Conservation (phyloP, 2,888 invertebrate genomes). For the Caenorhabditis sp. region DNA sequence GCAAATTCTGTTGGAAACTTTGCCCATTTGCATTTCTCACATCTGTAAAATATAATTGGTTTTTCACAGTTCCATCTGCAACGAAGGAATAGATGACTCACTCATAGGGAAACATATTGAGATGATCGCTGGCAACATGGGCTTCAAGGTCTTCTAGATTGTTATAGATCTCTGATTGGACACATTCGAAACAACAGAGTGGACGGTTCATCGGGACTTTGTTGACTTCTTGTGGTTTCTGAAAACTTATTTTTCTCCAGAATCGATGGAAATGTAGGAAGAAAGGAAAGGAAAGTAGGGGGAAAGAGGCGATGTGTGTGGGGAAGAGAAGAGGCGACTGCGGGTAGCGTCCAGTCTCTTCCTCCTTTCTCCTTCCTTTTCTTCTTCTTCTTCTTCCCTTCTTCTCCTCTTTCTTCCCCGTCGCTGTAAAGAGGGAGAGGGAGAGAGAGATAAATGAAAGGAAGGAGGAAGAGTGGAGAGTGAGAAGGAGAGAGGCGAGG, state of each 20-base stretch:
- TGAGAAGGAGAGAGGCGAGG: slow-evolving; percentile 32
- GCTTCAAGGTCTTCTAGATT: slow-evolving; percentile 64
- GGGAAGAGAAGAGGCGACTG: slow-evolving; percentile 11
- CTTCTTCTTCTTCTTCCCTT: slow-evolving; percentile 32
- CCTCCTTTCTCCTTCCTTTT: slow-evolving; percentile 47
- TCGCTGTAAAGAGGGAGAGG: slow-evolving; percentile 7
- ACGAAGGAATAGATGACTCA: slow-evolving; percentile 46
- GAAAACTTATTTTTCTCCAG: neutral
- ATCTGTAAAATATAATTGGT: slow-evolving; percentile 64
- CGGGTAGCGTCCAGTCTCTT: slow-evolving; percentile 49
- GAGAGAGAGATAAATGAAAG: slow-evolving; percentile 13
- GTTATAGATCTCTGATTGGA: slow-evolving; percentile 20
- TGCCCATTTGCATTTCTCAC: slow-evolving; percentile 74
- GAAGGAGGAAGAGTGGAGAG: slow-evolving; percentile 13
- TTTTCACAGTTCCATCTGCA: too few relatives aligned
- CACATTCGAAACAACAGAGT: slow-evolving; percentile 43
- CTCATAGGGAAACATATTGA: slow-evolving; percentile 67
- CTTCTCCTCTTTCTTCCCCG: slow-evolving; percentile 23
- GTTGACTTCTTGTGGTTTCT: neutral
- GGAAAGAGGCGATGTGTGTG: slow-evolving; percentile 31
- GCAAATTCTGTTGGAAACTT: slow-evolving; percentile 78
- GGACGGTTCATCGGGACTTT: slow-evolving; percentile 5
- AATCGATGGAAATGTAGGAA: slow-evolving; percentile 12
- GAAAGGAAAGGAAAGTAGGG: slow-evolving; percentile 29
- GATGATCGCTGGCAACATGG: slow-evolving; percentile 65